Conservation (phyloP, 1,140 invertebrate species). For the Cotesia glomerata region DNA sequence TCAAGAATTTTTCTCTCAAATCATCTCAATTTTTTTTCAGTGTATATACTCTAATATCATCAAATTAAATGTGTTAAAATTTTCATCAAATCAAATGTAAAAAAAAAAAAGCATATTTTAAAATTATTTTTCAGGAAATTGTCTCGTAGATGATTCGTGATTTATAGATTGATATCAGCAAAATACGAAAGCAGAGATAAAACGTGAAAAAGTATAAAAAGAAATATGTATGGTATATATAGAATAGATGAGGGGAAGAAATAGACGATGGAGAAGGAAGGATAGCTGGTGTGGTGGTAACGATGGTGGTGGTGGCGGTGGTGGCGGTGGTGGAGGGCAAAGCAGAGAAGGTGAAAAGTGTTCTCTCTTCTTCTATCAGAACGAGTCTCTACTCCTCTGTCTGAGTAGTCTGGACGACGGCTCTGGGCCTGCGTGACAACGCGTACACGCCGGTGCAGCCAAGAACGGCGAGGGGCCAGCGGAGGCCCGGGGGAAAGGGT, state of each 20-base stretch:
- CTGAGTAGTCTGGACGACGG: conserved; percentile 48
- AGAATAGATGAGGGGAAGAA: conserved; percentile 27
- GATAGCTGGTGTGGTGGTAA: not conserved
- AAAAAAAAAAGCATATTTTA: too few relatives aligned
- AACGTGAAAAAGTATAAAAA: conserved; percentile 13
- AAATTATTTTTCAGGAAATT: too few relatives aligned
- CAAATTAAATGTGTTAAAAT: too few relatives aligned
- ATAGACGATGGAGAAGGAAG: not conserved
- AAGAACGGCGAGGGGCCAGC: conserved; percentile 13
- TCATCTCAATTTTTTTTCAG: too few relatives aligned
- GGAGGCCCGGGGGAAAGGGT: not conserved
- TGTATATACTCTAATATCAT: too few relatives aligned
- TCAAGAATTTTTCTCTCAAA: too few relatives aligned
- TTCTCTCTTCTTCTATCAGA: conserved; percentile 3
- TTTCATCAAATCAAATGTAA: too few relatives aligned
- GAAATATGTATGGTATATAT: not conserved
- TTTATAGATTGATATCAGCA: conserved; percentile 12
- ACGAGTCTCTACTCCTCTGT: conserved; percentile 22
- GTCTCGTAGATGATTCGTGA: not conserved
- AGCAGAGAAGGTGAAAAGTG: conserved; percentile 21
- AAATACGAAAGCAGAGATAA: conserved; percentile 33
- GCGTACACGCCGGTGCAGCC: conserved; percentile 48
- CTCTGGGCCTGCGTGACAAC: conserved; percentile 61
- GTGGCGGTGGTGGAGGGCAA: not conserved
- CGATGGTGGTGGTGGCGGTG: not conserved